phyloP scores from a whole-genome alignment of 2,113 vertebrate genomes.

The Campylomormyrus numenius region DNA sequence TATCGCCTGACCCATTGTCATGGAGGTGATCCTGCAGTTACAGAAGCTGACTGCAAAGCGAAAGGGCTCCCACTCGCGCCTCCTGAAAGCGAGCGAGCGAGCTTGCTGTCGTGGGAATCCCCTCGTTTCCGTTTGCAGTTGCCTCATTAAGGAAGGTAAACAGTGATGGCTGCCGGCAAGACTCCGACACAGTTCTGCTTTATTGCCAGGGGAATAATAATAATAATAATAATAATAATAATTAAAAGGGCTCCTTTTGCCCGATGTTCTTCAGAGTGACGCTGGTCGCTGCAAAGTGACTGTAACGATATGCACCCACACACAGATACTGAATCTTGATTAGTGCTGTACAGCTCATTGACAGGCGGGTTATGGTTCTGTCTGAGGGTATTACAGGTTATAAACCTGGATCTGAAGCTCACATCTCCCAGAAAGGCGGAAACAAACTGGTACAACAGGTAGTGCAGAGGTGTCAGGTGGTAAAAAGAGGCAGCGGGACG shows the following conservation, averaged over 20 bases:
- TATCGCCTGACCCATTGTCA: neutral
- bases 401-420: neutral
- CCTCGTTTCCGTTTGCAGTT: neutral
- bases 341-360: neutral
- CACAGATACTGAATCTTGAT: neutral
- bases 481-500: neutral
- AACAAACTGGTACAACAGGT: neutral
- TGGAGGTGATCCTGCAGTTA: neutral
- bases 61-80: neutral
- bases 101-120: neutral
- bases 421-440: neutral
- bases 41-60: neutral
- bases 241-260: neutral
- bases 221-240: neutral
- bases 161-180: neutral
- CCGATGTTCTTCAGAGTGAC: neutral
- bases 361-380: neutral
- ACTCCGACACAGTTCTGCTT: neutral
- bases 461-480: neutral
- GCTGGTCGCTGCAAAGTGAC: neutral
- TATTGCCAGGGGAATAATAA: neutral
- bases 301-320: neutral
- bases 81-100: neutral
- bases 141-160: neutral
- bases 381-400: neutral